Evolutionary conservation across 2,888 invertebrate species (phyloP), one percentile per base, ranked within the genome.

Genomic region (Drosophila neonasuta): DNA sequence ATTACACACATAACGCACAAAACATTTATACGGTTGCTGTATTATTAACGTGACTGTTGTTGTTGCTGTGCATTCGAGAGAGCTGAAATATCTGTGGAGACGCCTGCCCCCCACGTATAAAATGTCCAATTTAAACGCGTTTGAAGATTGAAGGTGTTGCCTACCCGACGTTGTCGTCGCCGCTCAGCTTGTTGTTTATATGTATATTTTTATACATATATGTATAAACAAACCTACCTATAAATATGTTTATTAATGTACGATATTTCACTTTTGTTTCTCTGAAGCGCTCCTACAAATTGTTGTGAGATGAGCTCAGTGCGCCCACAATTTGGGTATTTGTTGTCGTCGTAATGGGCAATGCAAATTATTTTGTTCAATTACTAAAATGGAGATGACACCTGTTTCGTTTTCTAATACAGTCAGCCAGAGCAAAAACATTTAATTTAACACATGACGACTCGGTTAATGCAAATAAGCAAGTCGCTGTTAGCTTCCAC

Each of bases 261-360:
- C 15, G 39, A 54, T 66, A 68, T 56, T 62, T 70, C 2, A 68
- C 32, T 56, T 62, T 48, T 44, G 50, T 58, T 49, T 59, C 42
- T 64, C 24, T 24, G 44, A 65, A 71, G 48, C 80, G 74, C 79
- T 63, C 80, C 80, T 73, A 74, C 68, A 77, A 56, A 83, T 80
- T 75, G 77, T 64, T 83, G 52, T 57, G 79, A 84, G 84, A 84
- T 83, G 82, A 83, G 80, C 84, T 83, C 80, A 83, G 81, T 66
- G 71, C 71, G 78, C 71, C 76, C 74, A 77, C 80, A 71, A 74
- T 49, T 68, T 64, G 63, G 74, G 30, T 46, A 17, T 48, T 44
- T 45, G 52, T 15, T 42, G 42, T 46, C 42, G 55, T 49, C 36
- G 50, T 45, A 52, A 62, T 52, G 50, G 8, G 55, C 57, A 68